Percentiles rank a stretch among this genome's conserved stretches.
Evolutionary conservation across 1,140 invertebrate genomes (phyloP).

Genomic region (Heliconius hermathena): DNA sequence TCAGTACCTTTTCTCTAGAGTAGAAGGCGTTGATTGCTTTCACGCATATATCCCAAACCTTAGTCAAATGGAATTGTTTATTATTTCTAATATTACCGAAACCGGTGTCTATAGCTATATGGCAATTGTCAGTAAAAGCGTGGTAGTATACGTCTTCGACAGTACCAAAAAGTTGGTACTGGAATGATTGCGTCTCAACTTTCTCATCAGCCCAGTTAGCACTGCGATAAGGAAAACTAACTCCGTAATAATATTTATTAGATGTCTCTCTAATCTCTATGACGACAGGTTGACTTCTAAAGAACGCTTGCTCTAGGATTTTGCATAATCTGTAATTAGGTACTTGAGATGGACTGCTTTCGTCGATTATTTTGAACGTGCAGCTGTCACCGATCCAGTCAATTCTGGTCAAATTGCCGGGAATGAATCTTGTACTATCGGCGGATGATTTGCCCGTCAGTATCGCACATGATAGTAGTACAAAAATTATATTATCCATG

Average conservation of each 20-base stretch:
- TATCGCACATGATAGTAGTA: background rate
- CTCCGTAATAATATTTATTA: background rate
- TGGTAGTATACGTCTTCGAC: slow-evolving; percentile 3
- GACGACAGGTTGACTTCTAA: background rate
- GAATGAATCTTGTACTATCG: background rate
- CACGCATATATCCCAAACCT: background rate
- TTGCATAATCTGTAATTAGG: background rate
- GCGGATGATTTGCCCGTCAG: background rate
- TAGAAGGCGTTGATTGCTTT: background rate
- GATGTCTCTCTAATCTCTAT: background rate
- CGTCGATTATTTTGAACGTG: background rate
- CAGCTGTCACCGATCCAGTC: background rate
- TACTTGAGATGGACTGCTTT: background rate
- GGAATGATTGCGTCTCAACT: background rate
- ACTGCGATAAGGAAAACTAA: background rate
- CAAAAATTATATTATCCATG: background rate
- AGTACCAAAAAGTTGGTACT: background rate
- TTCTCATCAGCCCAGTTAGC: background rate
- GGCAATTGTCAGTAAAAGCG: background rate
- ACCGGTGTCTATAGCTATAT: background rate
- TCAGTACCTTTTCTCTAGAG: background rate
- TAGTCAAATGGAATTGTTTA: background rate
- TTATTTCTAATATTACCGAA: background rate
- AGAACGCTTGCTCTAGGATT: background rate
- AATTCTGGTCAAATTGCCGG: background rate